These are phyloP conservation scores for Trichogramma evanescens DNA, from an alignment of 2,888 invertebrate genomes.

Conservation along the genomic window DNA sequence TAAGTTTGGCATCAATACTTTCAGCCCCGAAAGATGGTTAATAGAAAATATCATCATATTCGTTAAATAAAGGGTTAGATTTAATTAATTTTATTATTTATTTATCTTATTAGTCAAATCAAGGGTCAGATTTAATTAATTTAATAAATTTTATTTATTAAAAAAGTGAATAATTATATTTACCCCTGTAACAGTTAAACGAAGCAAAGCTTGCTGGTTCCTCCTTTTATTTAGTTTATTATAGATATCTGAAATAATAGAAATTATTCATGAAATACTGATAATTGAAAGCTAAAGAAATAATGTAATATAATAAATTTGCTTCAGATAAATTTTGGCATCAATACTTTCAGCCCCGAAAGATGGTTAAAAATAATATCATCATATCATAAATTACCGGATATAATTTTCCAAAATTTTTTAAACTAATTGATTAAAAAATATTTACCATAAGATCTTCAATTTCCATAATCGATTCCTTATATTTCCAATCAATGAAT, in stretches of 20 bases:
- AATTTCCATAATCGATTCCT: too few species aligned
- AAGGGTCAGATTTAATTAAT: too few species aligned
- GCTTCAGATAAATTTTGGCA: constrained; percentile 18
- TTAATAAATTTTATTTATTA: not conserved
- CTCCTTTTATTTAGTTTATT: not conserved
- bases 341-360: constrained; percentile 32
- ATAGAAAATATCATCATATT: constrained; percentile 8
- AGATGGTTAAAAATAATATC: constrained; percentile 23
- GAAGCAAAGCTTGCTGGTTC: not conserved
- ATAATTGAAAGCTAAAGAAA: not conserved
- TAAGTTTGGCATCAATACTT: constrained; percentile 11
- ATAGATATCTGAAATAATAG: constrained; percentile 5
- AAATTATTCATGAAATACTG: not conserved
- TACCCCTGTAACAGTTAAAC: not conserved
- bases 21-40: constrained; percentile 21
- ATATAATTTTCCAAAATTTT: too few species aligned
- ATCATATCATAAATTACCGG: constrained; percentile 4
- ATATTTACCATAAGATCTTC: too few species aligned
- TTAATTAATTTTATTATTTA: too few species aligned
- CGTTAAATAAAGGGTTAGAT: not conserved
- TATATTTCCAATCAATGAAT: too few species aligned
- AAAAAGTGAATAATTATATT: not conserved
- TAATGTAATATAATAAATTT: constrained; percentile 6
- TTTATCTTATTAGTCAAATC: too few species aligned
- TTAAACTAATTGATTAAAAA: not conserved